Conservation (phyloP, 2,113 vertebrate genomes). For the Emydocephalus ijimae region DNA sequence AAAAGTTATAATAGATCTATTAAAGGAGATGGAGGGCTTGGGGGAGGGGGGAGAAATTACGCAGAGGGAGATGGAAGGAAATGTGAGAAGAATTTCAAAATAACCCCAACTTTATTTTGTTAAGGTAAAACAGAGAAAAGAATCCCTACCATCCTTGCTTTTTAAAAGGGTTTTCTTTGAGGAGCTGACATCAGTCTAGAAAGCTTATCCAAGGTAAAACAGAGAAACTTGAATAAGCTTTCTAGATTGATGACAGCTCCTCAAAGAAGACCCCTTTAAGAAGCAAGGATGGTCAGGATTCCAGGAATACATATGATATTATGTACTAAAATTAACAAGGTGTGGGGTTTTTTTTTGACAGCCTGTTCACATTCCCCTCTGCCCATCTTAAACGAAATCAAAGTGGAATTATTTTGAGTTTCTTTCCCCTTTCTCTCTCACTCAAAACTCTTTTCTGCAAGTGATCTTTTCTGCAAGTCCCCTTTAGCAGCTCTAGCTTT, state of each 20-base stretch:
- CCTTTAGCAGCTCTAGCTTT: not conserved
- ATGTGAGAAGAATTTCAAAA: not conserved
- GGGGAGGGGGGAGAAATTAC: fast-evolving
- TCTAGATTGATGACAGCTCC: not conserved
- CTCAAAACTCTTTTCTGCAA: not conserved
- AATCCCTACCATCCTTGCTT: not conserved
- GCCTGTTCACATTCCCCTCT: not conserved
- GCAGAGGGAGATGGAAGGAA: not conserved
- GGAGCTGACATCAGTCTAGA: not conserved
- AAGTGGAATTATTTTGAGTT: not conserved
- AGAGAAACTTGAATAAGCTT: not conserved
- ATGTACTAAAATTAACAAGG: not conserved
- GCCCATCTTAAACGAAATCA: not conserved
- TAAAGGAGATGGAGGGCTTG: not conserved
- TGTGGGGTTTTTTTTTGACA: not conserved
- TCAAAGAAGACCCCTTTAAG: not conserved
- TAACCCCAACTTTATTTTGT: not conserved
- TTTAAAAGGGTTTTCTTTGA: not conserved
- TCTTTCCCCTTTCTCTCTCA: not conserved
- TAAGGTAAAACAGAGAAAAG: not conserved
- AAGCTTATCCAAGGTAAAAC: not conserved
- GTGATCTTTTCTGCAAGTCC: not conserved
- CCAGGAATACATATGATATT: not conserved
- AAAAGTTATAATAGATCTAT: not conserved
- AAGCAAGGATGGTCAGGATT: not conserved